phyloP scores from a whole-genome alignment of 2,113 vertebrate genomes.

The Probosciger aterrimus region DNA sequence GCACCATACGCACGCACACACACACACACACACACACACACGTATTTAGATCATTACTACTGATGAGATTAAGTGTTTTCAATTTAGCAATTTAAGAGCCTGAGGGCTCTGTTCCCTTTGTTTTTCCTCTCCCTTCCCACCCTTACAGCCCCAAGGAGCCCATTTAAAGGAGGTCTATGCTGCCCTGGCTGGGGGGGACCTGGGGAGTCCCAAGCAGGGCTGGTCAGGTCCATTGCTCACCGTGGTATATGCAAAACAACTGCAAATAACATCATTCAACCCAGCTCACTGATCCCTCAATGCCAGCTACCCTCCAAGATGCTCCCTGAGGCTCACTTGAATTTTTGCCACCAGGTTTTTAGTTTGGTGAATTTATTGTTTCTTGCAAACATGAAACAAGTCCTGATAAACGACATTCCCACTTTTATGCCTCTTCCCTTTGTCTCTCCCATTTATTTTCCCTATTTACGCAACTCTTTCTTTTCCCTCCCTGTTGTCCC shows the following conservation, averaged over 20 bases:
- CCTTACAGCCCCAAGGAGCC: background rate
- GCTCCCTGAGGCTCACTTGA: background rate
- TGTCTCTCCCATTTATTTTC: background rate
- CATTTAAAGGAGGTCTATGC: background rate
- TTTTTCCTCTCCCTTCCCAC: background rate
- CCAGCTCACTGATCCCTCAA: background rate
- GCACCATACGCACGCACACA: background rate
- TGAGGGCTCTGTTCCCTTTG: background rate
- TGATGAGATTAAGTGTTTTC: background rate
- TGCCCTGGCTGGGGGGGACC: background rate
- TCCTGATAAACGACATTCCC: background rate
- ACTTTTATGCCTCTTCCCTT: background rate
- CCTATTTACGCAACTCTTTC: background rate
- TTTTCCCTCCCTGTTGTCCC: background rate
- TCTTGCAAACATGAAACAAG: background rate
- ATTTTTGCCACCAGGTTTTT: background rate
- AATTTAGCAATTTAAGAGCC: background rate
- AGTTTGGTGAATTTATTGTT: background rate
- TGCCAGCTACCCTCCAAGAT: background rate
- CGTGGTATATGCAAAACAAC: background rate
- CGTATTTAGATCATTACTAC: background rate
- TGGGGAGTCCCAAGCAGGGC: background rate
- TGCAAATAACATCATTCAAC: background rate
- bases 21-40: accelerated
- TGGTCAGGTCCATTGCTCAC: background rate